Evolutionary conservation across 1,140 invertebrate genomes (phyloP), one percentile per base, ranked within the genome.

Genomic region (Diabrotica virgifera): DNA sequence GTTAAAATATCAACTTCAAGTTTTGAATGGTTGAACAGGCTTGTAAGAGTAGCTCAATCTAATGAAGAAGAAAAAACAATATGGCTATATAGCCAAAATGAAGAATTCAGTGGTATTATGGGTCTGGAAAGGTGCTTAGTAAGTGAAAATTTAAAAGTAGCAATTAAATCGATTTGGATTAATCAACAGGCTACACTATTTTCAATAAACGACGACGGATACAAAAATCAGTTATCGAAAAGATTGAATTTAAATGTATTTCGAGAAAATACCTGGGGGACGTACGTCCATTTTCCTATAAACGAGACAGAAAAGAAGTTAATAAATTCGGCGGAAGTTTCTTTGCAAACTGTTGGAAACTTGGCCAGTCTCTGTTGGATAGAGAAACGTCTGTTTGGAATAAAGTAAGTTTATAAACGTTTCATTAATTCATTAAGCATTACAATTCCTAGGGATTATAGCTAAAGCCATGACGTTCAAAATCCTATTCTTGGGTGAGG

Each of bases 91-190:
- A 84, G 83, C 60, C 82, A 89, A 76, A 82, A 82, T 0, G 85
- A 89, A 73, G 84, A 87, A 64, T 76, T 74, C 13, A 89, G 82
- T 77, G 95, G 96, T 60, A 83, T 95, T 36, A 79, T 96, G 55
- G 96, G 96, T 52, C 79, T 98, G 65, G 87, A 90, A 63, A 95
- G 92, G 70, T 98, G 96, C 77, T 80, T 98, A 50, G 87, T 24
- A 24, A 24, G 24, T 24, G 24, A 24, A 24, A 24, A 90, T 70
- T 84, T 85, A 69, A 95, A 97, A 81, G 24, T 24, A 24, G 24
- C 1, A 24, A 24, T 24, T 24, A 24, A 24, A 24, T 24, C 24
- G 4, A 24, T 24, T 24, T 24, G 24, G 24, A 24, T 24, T 24
- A 24, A 24, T 24, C 24, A 24, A 24, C 24, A 24, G 24, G 24